Evolutionary conservation across 2,113 vertebrate species (phyloP).

Genomic region (Lamprotornis superbus): DNA sequence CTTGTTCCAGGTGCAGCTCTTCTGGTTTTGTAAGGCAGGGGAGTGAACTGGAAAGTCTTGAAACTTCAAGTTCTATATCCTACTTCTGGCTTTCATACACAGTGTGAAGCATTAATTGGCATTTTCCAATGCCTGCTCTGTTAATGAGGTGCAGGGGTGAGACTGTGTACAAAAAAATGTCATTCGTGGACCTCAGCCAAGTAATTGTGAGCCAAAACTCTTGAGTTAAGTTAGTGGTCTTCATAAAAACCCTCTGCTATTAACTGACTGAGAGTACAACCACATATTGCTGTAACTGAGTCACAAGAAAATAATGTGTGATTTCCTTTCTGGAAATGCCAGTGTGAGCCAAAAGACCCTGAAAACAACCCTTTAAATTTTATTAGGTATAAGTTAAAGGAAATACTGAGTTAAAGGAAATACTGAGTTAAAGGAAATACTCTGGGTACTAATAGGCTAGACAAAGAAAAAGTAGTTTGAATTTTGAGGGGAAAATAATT

Average conservation of each 20-base stretch:
- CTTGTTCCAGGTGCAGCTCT: neutral
- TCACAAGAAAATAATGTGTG: neutral
- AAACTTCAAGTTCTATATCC: neutral
- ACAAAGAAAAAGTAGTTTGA: neutral
- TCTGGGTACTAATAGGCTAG: neutral
- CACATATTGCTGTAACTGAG: neutral
- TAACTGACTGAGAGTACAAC: neutral
- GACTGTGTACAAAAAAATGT: neutral
- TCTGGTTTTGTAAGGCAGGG: neutral
- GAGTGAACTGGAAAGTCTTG: neutral
- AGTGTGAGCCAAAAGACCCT: neutral
- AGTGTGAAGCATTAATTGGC: neutral
- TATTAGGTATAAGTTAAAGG: neutral
- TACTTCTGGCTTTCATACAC: neutral
- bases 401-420: neutral
- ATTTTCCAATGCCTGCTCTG: neutral
- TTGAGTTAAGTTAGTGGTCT: neutral
- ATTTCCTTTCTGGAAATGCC: constrained; percentile 22
- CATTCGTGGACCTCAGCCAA: neutral
- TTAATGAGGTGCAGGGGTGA: neutral
- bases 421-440: neutral
- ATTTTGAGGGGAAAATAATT: neutral
- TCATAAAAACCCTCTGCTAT: neutral
- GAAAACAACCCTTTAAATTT: neutral
- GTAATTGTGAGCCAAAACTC: neutral